Base-by-base conservation (phyloP, 2,113 vertebrate genomes). In the Rhinichthys klamathensis region DNA sequence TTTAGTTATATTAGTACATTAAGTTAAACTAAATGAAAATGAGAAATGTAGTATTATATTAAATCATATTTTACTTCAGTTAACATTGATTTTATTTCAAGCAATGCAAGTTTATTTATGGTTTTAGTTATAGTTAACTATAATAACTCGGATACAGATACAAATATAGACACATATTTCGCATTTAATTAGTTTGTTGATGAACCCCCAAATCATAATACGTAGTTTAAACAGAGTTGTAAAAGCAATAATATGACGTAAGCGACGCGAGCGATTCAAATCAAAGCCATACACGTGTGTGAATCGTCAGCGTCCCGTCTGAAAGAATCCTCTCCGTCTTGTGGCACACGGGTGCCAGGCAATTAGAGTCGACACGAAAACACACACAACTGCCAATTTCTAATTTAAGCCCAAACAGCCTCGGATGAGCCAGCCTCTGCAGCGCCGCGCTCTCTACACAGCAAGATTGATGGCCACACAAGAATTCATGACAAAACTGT, bases 301-400 rank as follows among this genome's bases (percentile, higher is more conserved):
- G 21, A 65, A 82, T 69, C 11, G 2, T 69, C 63, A 56, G 65
- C 30, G 15, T 58, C 60, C 60, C 5, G 58, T 80, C 58, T 63
- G 79, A 65, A 80, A 41, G 25, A 44, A 65, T 67, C 6, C 32
- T 86, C 76, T 75, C 65, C 51, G 76, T 67, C 70, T 91, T 90
- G 90, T 91, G 82, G 89, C 92, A 92, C 79, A 38, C 89, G 88
- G 84, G 85, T 82, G 93, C 89, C 88, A 94, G 91, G 89, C 93
- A 95, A 95, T 95, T 95, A 95, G 93, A 93, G 89, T 73, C 54
- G 88, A 93, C 91, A 69, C 27, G 79, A 92, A 93, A 95, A 94
- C 93, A 95, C 90, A 65, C 32, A 91, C 80, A 80, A 92, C 93
- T 92, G 88, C 89, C 87, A 90, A 88, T 87, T 87, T 93, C 91